Conservation (phyloP, 2,113 vertebrate genomes). For the Grammomys surdaster region DNA sequence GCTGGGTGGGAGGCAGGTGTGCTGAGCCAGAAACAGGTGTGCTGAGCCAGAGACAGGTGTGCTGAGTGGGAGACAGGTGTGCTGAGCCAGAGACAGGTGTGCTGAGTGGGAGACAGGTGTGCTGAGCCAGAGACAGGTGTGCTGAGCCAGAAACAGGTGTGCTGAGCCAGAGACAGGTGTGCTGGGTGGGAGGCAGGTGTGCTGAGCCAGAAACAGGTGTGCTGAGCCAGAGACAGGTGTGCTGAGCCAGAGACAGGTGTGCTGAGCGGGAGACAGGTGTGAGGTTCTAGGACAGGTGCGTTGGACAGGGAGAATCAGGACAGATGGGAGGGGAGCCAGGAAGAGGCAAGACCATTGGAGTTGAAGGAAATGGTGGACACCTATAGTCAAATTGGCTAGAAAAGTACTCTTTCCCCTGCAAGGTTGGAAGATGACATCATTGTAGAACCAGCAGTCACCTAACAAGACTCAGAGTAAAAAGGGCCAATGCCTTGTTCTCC, state of each 20-base stretch:
- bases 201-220: no score
- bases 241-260: no score
- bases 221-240: background rate
- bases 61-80: background rate
- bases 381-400: background rate
- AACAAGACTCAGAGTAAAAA: background rate
- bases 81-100: no score
- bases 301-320: background rate
- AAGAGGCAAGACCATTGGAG: background rate
- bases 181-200: background rate
- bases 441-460: background rate
- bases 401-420: background rate
- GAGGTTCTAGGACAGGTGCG: background rate
- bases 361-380: background rate
- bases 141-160: background rate
- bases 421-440: background rate
- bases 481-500: background rate
- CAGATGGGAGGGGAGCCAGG: accelerated
- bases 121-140: no score
- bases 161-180: no score
- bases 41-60: no score
- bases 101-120: background rate
- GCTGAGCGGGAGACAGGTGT: background rate
- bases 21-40: no score
- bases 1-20: background rate